Conservation (phyloP, 2,888 invertebrate species). For the Xanthostigma xanthostigma region DNA sequence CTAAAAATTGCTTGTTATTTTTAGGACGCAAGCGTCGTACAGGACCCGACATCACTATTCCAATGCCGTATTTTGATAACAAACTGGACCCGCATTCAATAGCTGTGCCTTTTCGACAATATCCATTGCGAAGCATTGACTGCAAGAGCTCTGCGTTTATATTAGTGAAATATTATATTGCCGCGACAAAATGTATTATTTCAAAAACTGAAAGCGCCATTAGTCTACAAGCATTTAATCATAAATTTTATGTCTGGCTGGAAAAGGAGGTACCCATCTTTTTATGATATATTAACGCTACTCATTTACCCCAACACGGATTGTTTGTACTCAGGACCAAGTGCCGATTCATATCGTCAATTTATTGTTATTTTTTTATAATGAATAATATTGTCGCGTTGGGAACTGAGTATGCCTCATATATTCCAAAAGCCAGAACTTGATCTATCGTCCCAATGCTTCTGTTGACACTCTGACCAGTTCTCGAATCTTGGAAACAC, state of each 20-base stretch:
- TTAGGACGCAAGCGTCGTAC: not conserved
- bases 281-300: not conserved
- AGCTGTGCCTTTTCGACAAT: conserved; percentile 41
- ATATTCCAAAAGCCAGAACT: no score
- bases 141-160: conserved; percentile 29
- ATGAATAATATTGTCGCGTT: no score
- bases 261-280: conserved; percentile 22
- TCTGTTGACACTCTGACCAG: no score
- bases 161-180: conserved; percentile 37
- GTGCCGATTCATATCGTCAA: no score
- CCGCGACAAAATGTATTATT: conserved; percentile 35
- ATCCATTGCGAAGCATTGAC: conserved; percentile 32
- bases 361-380: no score
- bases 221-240: conserved; percentile 30
- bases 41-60: conserved; percentile 23
- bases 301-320: no score
- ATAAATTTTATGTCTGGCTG: conserved; percentile 39
- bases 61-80: conserved; percentile 44
- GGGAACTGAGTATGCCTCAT: no score
- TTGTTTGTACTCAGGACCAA: no score
- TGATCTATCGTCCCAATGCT: no score
- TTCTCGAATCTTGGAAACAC: no score
- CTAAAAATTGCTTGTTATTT: not conserved
- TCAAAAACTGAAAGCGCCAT: conserved; percentile 23
- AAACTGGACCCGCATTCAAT: conserved; percentile 35